Base-by-base conservation (phyloP, 2,888 invertebrate genomes). In the Ochropacha duplaris region DNA sequence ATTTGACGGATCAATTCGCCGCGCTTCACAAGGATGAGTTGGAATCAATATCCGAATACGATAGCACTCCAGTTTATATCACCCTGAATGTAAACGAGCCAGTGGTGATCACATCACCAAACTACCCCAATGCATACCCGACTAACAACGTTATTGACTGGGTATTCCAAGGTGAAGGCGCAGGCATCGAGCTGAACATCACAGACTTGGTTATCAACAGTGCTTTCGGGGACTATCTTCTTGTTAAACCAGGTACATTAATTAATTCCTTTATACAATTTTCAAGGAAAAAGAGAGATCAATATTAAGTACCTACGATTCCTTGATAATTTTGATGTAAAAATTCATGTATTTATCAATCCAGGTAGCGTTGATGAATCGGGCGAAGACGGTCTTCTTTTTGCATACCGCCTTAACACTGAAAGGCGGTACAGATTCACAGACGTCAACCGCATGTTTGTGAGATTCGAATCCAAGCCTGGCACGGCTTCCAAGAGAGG, bases 121-220 rank as follows among this genome's bases (percentile, higher is more conserved):
- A 80, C 16, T 88, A 83, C 44, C 91, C 91, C 0, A 57, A 49
- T 0, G 62, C 69, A 1, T 92, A 92, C 55, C 86, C 88, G 0
- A 77, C 81, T 0, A 79, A 84, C 51, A 81, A 78, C 12, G 71
- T 80, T 0, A 64, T 83, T 0, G 92, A 92, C 56, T 92, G 89
- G 88, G 69, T 88, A 9, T 69, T 92, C 4, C 78, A 84, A 24
- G 91, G 90, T 0, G 79, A 85, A 2, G 92, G 92, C 1, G 65
- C 67, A 14, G 93, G 93, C 1, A 87, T 93, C 4, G 93, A 93
- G 62, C 59, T 93, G 31, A 92, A 90, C 54, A 69, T 93, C 1
- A 90, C 89, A 0, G 81, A 86, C 31, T 83, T 92, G 12, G 69
- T 71, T 12, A 68, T 93, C 2, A 89, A 87, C 50, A 87, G 91